These are phyloP conservation scores for Cordilura impudica DNA, from an alignment of 2,888 invertebrate genomes.

Conservation along the genomic window DNA sequence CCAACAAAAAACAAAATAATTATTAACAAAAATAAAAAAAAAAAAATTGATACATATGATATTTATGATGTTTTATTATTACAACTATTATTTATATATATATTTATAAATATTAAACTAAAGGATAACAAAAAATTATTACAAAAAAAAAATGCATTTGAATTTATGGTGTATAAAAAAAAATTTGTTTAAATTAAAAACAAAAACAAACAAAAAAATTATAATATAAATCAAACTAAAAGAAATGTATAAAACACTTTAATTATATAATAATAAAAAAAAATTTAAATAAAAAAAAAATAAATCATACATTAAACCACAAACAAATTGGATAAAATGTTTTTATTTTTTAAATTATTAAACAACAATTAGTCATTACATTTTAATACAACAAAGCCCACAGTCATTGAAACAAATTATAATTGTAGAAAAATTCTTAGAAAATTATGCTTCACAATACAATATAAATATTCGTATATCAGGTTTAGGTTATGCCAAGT, in stretches of 20 bases:
- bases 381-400: background rate
- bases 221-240: slow-evolving; percentile 51
- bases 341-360: slow-evolving; percentile 7
- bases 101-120: slow-evolving; percentile 65
- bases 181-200: slow-evolving; percentile 61
- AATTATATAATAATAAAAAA: slow-evolving; percentile 57
- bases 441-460: slow-evolving; percentile 34
- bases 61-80: slow-evolving; percentile 72
- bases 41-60: slow-evolving; percentile 70
- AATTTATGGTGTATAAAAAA: slow-evolving; percentile 73
- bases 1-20: slow-evolving; percentile 38
- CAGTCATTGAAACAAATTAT: background rate
- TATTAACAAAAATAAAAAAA: slow-evolving; percentile 56
- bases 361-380: background rate
- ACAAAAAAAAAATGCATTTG: slow-evolving; percentile 69
- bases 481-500: no score
- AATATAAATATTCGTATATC: no score
- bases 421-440: slow-evolving; percentile 17
- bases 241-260: slow-evolving; percentile 62
- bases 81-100: slow-evolving; percentile 70
- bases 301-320: slow-evolving; percentile 42
- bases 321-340: slow-evolving; percentile 13
- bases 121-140: slow-evolving; percentile 59
- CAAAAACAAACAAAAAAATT: slow-evolving; percentile 13
- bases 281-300: slow-evolving; percentile 60